phyloP scores from a whole-genome alignment of 2,888 invertebrate genomes.

The Alentia gelatinosa region DNA sequence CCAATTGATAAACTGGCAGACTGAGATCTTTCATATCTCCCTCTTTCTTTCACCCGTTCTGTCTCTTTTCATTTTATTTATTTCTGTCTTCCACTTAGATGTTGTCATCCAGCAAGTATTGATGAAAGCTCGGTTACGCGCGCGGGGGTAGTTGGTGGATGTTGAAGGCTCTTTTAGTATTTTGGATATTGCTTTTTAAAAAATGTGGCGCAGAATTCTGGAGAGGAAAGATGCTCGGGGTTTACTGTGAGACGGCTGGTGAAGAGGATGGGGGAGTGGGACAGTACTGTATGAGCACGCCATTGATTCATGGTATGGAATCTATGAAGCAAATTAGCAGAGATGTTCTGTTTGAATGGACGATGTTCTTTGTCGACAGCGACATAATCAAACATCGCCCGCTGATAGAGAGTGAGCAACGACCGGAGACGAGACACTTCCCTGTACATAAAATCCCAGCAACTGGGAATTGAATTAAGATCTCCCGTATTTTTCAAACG shows the following conservation, averaged over 20 bases:
- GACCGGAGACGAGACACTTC: not conserved
- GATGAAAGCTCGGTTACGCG: not conserved
- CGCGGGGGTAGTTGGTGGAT: not conserved
- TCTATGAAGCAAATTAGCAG: constrained; percentile 14
- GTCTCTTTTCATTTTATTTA: too few species aligned
- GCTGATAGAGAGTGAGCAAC: not conserved
- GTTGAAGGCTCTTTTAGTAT: not conserved
- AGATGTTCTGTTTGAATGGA: not conserved
- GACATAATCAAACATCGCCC: not conserved
- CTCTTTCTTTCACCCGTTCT: not conserved
- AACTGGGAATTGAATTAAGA: not conserved
- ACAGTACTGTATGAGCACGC: not conserved
- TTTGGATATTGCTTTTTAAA: too few species aligned
- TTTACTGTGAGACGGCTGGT: too few species aligned
- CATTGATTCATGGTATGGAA: constrained; percentile 36
- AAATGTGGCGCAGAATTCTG: not conserved
- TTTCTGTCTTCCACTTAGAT: too few species aligned
- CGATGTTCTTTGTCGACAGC: not conserved
- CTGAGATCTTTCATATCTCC: not conserved
- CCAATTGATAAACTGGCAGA: not conserved
- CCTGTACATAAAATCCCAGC: not conserved
- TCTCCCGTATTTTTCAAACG: not conserved
- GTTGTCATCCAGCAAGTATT: too few species aligned
- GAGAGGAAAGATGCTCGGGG: not conserved
- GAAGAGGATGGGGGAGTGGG: not conserved